These are phyloP conservation scores for Noctua janthina DNA, from an alignment of 2,888 invertebrate genomes.

Conservation along the genomic window DNA sequence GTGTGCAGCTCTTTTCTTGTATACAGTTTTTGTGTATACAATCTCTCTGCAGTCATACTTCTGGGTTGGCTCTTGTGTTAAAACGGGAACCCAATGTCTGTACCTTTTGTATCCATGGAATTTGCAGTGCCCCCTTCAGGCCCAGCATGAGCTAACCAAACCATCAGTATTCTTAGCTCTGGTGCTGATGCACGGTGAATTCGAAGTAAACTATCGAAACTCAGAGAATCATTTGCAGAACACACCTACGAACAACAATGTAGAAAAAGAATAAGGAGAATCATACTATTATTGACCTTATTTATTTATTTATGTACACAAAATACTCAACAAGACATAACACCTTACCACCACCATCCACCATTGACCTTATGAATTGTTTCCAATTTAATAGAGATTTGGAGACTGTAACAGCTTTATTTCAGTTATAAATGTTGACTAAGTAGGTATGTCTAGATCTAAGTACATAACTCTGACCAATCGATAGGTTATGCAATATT, in stretches of 20 bases:
- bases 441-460: background rate
- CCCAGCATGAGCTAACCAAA: background rate
- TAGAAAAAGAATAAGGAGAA: background rate
- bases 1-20: no score
- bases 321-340: no score
- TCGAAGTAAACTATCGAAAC: background rate
- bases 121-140: background rate
- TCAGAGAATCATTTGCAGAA: background rate
- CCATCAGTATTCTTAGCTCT: background rate
- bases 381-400: background rate
- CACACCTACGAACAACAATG: background rate
- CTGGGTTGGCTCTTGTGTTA: background rate
- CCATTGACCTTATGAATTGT: no score
- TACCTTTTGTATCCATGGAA: background rate
- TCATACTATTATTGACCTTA: no score
- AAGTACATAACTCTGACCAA: background rate
- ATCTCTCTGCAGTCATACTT: background rate
- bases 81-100: background rate
- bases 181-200: background rate
- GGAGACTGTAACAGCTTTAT: background rate
- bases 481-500: slow-evolving; percentile 22
- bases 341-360: no score
- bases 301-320: no score
- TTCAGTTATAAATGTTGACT: background rate
- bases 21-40: no score